Evolutionary conservation across 2,797 vertebrate species (phyloP), one percentile per base, ranked within the genome.

Genomic region (Picus viridis): DNA sequence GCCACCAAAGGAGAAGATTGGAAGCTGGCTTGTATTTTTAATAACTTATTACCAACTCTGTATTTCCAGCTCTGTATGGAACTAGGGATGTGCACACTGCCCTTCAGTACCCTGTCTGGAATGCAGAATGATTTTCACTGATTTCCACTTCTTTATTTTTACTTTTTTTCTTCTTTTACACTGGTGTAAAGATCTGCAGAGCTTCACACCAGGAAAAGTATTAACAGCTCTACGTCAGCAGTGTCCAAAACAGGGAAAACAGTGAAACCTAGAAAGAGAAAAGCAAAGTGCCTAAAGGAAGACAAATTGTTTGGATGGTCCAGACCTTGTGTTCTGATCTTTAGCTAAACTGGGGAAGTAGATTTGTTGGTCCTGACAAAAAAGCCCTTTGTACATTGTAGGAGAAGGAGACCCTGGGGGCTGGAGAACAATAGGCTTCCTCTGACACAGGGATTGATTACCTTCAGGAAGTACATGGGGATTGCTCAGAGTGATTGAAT

Each of bases 401-500:
- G 84, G 73, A 90, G 86, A 56, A 88, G 74, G 79, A 70, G 93
- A 89, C 67, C 86, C 90, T 73, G 70, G 84, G 86, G 86, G 73
- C 43, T 0, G 8, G 20, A 65, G 92, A 92, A 94, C 96, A 96
- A 96, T 90, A 53, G 83, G 77, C 68, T 96, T 91, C 90, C 95
- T 88, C 69, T 86, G 92, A 47, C 94, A 53, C 18, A 0, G 29
- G 89, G 76, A 95, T 90, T 82, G 96, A 93, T 92, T 79, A 89
- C 77, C 92, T 88, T 51, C 96, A 94, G 95, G 96, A 96, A 96
- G 83, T 1, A 1, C 76, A 56, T 72, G 92, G 32, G 87, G 70
- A 72, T 49, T 64, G 76, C 94, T 76, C 80, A 7, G 59, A 59
- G 49, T 68, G 94, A 95, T 69, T 96, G 89, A 96, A 96, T 91